These are phyloP conservation scores for Chionomys nivalis DNA, from an alignment of 2,113 vertebrate genomes.

Conservation along the genomic window DNA sequence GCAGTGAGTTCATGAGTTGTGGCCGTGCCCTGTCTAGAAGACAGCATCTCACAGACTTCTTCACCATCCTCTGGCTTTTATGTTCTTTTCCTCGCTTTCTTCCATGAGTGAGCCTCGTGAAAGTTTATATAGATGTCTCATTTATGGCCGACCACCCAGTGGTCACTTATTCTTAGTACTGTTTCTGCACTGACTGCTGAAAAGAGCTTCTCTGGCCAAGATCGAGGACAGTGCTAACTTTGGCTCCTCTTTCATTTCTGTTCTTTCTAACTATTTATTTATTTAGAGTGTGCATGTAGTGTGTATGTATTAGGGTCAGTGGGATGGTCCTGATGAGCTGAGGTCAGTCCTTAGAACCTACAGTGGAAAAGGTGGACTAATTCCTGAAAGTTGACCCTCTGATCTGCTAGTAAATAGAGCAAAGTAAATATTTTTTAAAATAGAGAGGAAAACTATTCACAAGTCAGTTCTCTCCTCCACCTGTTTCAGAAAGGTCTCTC, in stretches of 20 bases:
- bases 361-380: not conserved
- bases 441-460: not conserved
- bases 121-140: not conserved
- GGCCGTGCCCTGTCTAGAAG: not conserved
- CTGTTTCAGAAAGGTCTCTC: not conserved
- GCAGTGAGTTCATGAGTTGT: not conserved
- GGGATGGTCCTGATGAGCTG: not conserved
- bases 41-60: not conserved
- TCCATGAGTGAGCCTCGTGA: not conserved
- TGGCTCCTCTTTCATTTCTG: not conserved
- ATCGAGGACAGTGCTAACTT: not conserved
- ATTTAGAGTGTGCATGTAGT: not conserved
- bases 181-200: not conserved
- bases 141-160: not conserved
- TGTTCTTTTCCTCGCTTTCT: not conserved
- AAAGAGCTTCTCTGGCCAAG: not conserved
- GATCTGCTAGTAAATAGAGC: not conserved
- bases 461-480: not conserved
- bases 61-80: not conserved
- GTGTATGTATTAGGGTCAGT: not conserved
- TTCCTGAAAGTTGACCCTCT: not conserved
- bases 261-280: not conserved
- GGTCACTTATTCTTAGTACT: not conserved
- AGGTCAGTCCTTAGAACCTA: not conserved
- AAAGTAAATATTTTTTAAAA: not conserved